Base-by-base conservation (phyloP, 2,113 vertebrate species). In the Gasterosteus nipponicus region DNA sequence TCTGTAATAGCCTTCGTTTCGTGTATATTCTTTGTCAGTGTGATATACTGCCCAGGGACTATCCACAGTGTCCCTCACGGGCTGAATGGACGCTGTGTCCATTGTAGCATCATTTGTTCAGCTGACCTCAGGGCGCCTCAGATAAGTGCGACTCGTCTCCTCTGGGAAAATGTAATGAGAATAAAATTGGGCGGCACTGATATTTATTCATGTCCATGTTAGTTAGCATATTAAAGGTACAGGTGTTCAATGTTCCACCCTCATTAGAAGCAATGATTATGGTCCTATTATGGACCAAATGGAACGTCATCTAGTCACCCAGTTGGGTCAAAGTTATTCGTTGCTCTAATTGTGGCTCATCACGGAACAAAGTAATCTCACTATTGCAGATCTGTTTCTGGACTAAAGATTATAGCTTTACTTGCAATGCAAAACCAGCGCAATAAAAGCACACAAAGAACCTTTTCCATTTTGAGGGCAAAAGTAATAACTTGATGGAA, bases 171-270 rank as follows among this genome's bases (percentile, higher is more conserved):
- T 42, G 22, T 35, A 41, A 70, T 65, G 29, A 33, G 44, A 31
- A 42, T 66, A 19, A 68, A 87, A 69, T 12, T 46, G 1, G 56
- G 38, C 35, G 42, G 46, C n/a, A 4, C 6, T 67, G 63, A 35
- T 44, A 57, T 64, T 60, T 7, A 33, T 61, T 70, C 18, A 12
- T 18, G 22, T 68, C 56, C 4, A 31, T 41, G 49, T 69, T 47
- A 58, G 39, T 85, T 73, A 81, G 69, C 77, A 85, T 80, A 81
- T 64, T 83, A 73, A 66, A 63, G 51, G 66, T 15, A 67, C 65
- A 82, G 78, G 58, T 70, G 56, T 42, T 73, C 29, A 66, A 73
- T 51, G 56, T 81, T 77, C 51, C 38, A 10, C 61, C 49, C 38
- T 69, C 69, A 44, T 77, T 74, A 78, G 57, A 44, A 71, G 33